Conservation (phyloP, 92 coral and sea anemone genomes). For the Phymanthus crucifer region DNA sequence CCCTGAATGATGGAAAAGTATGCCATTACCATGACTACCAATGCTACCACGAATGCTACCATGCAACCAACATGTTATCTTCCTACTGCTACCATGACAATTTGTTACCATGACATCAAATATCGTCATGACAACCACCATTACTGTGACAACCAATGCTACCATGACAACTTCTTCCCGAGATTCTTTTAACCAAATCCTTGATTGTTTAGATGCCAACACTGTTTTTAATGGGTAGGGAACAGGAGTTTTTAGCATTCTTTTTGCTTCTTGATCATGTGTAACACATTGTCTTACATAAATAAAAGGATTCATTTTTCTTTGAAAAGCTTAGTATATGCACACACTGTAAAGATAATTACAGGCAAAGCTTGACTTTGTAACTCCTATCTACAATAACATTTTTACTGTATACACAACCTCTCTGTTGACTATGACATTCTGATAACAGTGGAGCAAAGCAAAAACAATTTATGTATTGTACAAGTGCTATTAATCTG, state of each 20-base stretch:
- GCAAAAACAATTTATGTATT: too few relatives aligned
- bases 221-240: not conserved
- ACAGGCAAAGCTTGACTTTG: not conserved
- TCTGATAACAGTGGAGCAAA: too few relatives aligned
- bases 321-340: not conserved
- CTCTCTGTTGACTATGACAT: too few relatives aligned
- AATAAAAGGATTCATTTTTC: not conserved
- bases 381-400: not conserved
- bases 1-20: constrained; percentile 33
- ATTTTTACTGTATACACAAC: too few relatives aligned
- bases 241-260: not conserved
- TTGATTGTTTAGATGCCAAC: not conserved
- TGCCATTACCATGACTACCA: constrained; percentile 32
- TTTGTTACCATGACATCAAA: constrained; percentile 15
- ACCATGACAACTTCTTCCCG: not conserved
- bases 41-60: constrained; percentile 9
- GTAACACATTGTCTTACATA: not conserved
- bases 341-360: constrained; percentile 1
- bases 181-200: not conserved
- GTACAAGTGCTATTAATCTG: too few relatives aligned
- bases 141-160: constrained; percentile 15
- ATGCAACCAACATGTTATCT: too few relatives aligned
- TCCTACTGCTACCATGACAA: constrained; percentile 11
- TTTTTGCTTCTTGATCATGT: not conserved
- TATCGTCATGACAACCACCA: not conserved